Evolutionary conservation across 2,797 vertebrate genomes (phyloP), one percentile per base, ranked within the genome.

Genomic region (Smutsia gigantea): DNA sequence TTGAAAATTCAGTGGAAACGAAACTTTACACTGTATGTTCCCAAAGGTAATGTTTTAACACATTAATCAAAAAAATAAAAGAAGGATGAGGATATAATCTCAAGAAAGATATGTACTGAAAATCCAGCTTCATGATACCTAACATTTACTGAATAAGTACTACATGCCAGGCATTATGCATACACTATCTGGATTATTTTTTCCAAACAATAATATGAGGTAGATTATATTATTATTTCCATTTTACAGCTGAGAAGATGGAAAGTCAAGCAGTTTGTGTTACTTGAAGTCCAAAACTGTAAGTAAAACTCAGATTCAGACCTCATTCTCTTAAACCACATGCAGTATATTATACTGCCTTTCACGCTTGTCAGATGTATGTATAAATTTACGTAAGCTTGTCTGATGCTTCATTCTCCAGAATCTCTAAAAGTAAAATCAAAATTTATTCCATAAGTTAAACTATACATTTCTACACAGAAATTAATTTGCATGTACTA

Each of bases 21-120:
- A 94, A 77, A 57, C 34, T 68, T 89, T 97, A 97, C 90, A 12
- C 91, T 71, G 77, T 89, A n/a, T 95, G 68, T 90, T 90, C 97
- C 90, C 90, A 97, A 95, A 94, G 96, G 21, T 10, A 78, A 93
- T 81, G 82, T 90, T 93, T 95, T 85, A 96, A 57, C 39, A 94
- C 85, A 93, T 93, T 95, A 94, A 92, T 96, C 93, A 96, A 94
- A 69, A 53, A 96, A 96, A 92, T 85, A 94, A 97, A 96, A 51
- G 92, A 93, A 78, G 11, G 42, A 69, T 21, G 64, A 77, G 7
- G 77, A 90, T 57, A 34, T 31, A 68, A 93, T 19, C 8, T 34
- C 74, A 81, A 83, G 79, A 93, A 82, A 85, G 89, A 61, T 17
- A 31, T n/a, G 61, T 5, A 37, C 3, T 63, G 79, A 69, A 91